These are phyloP conservation scores for Zosterops japonicus DNA, from an alignment of 2,113 vertebrate genomes.

Conservation along the genomic window DNA sequence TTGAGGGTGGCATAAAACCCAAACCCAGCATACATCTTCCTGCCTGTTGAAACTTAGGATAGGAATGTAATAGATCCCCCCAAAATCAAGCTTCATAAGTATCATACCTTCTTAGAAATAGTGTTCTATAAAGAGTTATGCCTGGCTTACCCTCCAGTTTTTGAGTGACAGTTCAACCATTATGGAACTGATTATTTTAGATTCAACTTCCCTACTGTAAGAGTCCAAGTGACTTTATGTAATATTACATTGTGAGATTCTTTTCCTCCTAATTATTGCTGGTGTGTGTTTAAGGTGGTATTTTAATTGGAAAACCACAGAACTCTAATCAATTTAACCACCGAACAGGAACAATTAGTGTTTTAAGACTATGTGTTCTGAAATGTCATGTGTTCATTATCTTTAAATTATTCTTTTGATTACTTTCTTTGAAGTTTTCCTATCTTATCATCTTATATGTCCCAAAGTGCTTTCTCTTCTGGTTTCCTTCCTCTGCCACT, in stretches of 20 bases:
- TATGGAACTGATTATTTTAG: background rate
- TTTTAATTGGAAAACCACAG: background rate
- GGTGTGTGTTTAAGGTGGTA: background rate
- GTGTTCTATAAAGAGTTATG: background rate
- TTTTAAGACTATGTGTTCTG: background rate
- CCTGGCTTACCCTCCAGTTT: background rate
- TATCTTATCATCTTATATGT: background rate
- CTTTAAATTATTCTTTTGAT: constrained; percentile 22
- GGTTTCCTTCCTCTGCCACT: background rate
- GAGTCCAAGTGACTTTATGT: background rate
- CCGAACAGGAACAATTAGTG: background rate
- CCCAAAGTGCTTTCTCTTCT: background rate
- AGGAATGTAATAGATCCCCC: background rate
- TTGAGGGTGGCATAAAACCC: background rate
- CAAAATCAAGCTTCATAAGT: background rate
- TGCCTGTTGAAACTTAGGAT: background rate
- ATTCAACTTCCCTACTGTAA: background rate
- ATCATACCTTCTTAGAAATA: background rate
- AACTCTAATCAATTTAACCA: background rate
- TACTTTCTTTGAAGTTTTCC: constrained; percentile 36
- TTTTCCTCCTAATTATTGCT: background rate
- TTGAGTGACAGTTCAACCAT: background rate
- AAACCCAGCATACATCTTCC: background rate
- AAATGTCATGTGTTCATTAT: background rate
- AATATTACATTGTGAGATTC: background rate